A percentile compares a stretch with the other conserved stretches of the same genome.
These are phyloP conservation scores for Drosophila athabasca DNA, from an alignment of 1,140 invertebrate genomes.

Conservation along the genomic window DNA sequence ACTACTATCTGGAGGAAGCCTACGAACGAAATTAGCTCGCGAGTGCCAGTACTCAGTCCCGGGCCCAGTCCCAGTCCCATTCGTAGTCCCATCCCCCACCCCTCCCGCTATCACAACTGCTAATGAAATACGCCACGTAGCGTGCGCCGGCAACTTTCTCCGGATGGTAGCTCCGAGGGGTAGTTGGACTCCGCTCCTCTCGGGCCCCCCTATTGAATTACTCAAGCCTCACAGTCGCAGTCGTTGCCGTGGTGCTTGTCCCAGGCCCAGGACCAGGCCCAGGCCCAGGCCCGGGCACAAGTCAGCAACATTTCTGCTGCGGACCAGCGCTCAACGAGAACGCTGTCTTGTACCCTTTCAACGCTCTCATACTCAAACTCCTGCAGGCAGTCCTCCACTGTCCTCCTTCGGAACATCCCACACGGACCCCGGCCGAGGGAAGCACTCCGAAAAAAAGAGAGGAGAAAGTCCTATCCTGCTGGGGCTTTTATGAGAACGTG, in stretches of 20 bases:
- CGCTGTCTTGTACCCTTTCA: conserved; percentile 75
- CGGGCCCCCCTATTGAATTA: conserved; percentile 70
- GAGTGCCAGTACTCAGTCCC: conserved; percentile 23
- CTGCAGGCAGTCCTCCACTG: conserved; percentile 9
- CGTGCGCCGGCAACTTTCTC: conserved; percentile 65
- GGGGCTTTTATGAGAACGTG: conserved; percentile 72
- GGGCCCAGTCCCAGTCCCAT: conserved; percentile 1
- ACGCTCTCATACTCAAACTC: conserved; percentile 46
- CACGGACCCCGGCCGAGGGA: conserved; percentile 29
- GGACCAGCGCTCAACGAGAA: conserved; percentile 28
- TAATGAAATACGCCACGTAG: conserved; percentile 78
- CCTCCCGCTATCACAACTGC: conserved; percentile 58
- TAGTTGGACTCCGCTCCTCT: conserved; percentile 34
- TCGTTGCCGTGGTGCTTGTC: conserved; percentile 24
- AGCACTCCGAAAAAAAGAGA: conserved; percentile 45
- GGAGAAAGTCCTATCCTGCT: conserved; percentile 54
- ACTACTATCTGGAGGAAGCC: conserved; percentile 25
- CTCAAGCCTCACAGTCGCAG: conserved; percentile 56
- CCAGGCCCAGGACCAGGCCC: conserved; percentile 2
- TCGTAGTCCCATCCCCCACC: conserved; percentile 12
- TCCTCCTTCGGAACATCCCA: conserved; percentile 21
- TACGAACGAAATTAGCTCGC: conserved; percentile 44
- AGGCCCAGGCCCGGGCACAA: conserved; percentile 51
- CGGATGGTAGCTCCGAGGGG: conserved; percentile 15
- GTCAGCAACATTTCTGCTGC: conserved; percentile 77